Evolutionary conservation across 2,888 invertebrate genomes (phyloP).

Genomic region (Nycteola revayana): DNA sequence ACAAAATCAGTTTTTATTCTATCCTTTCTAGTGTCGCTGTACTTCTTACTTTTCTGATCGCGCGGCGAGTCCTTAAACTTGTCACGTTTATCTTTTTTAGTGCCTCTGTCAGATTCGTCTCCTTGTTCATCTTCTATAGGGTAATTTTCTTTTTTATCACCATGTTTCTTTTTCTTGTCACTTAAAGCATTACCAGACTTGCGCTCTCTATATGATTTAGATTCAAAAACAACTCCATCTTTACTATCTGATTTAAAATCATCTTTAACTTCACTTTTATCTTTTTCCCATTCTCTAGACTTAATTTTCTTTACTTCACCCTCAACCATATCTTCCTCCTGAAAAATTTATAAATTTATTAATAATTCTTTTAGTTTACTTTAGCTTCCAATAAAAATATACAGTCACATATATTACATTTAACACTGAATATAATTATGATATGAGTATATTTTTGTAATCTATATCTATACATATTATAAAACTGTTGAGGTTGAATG

Average conservation of each 20-base stretch:
- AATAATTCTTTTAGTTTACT: too few species aligned
- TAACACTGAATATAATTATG: too few species aligned
- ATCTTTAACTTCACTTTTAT: conserved; percentile 61
- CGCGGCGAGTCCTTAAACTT: conserved; percentile 70
- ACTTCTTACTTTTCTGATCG: conserved; percentile 73
- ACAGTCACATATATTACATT: too few species aligned
- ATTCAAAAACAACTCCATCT: conserved; percentile 66
- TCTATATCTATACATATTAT: too few species aligned
- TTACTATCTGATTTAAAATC: conserved; percentile 54
- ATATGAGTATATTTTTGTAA: too few species aligned
- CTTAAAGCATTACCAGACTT: conserved; percentile 54
- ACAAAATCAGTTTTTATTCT: conserved; percentile 59
- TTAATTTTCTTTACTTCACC: conserved; percentile 75
- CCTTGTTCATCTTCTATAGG: conserved; percentile 64
- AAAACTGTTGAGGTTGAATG: too few species aligned
- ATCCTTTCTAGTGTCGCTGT: conserved; percentile 75
- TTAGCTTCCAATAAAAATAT: too few species aligned
- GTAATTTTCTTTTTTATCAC: conserved; percentile 66
- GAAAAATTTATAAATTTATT: too few species aligned
- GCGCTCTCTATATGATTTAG: conserved; percentile 68
- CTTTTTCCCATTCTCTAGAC: conserved; percentile 72
- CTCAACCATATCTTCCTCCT: conserved; percentile 72
- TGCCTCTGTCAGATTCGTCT: conserved; percentile 63
- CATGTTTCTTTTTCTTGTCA: conserved; percentile 74
- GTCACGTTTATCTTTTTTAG: conserved; percentile 65